These are phyloP conservation scores for Drosophila murphyi DNA, from an alignment of 1,140 invertebrate species.

Conservation along the genomic window DNA sequence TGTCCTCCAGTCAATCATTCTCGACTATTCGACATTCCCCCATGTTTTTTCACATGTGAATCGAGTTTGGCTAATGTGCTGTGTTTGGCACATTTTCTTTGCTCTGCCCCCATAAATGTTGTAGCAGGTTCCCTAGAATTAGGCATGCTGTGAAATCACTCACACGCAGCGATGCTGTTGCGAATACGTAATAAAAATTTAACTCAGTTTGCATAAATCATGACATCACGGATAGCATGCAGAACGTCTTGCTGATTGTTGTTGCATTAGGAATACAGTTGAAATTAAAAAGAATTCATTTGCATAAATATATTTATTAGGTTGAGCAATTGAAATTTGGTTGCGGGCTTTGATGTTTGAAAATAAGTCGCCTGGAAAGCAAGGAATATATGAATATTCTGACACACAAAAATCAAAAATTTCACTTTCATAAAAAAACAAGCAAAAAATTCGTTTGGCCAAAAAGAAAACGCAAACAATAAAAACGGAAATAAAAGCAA, in stretches of 20 bases:
- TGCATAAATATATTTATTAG: conserved; percentile 76
- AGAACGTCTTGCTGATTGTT: conserved; percentile 60
- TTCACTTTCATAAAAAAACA: conserved; percentile 55
- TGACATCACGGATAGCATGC: conserved; percentile 33
- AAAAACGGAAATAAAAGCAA: conserved; percentile 57
- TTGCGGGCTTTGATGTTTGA: conserved; percentile 58
- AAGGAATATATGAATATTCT: conserved; percentile 35
- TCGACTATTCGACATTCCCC: no score
- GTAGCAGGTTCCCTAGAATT: conserved; percentile 15
- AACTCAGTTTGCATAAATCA: conserved; percentile 68
- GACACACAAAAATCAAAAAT: conserved; percentile 63
- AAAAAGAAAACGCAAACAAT: conserved; percentile 38
- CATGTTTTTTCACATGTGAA: conserved; percentile 4
- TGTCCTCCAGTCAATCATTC: neutral
- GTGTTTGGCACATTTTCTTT: neutral
- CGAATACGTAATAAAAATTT: conserved; percentile 51
- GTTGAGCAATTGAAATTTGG: conserved; percentile 34
- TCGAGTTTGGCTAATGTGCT: conserved; percentile 13
- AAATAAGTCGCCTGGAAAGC: conserved; percentile 43
- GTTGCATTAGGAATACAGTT: conserved; percentile 28
- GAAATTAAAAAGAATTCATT: conserved; percentile 63
- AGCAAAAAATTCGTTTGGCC: neutral
- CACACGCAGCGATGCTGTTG: conserved; percentile 43
- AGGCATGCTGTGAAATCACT: conserved; percentile 62
- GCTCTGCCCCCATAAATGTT: neutral